A percentile compares a stretch with the other conserved stretches of the same genome.
Conservation (phyloP, 2,888 invertebrate species). For the Papilio elwesi region DNA sequence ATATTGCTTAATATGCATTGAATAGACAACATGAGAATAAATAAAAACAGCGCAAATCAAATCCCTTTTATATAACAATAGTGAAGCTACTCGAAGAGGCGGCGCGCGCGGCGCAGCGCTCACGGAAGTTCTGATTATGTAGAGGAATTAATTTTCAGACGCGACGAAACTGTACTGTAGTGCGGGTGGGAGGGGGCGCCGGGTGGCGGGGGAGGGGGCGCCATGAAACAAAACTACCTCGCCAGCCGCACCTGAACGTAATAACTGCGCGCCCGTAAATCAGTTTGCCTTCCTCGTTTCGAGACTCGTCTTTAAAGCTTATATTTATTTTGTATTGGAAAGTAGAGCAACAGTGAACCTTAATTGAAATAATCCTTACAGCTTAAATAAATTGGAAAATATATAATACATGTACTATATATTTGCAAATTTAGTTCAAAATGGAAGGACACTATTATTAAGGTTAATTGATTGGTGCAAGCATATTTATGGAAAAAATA, state of each 20-base stretch:
- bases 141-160: constrained; percentile 84
- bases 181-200: constrained; percentile 51
- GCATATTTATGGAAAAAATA: no score
- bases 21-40: no score
- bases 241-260: constrained; percentile 75
- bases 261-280: constrained; percentile 68
- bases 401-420: neutral
- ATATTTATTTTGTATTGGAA: constrained; percentile 47
- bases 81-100: constrained; percentile 66
- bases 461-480: no score
- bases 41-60: constrained; percentile 23
- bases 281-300: constrained; percentile 58
- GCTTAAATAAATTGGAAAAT: constrained; percentile 2
- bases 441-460: no score
- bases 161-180: constrained; percentile 79
- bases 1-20: no score
- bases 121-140: constrained; percentile 83
- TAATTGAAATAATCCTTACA: constrained; percentile 27
- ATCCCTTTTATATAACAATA: constrained; percentile 41
- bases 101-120: constrained; percentile 53
- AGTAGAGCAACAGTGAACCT: constrained; percentile 31
- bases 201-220: constrained; percentile 48
- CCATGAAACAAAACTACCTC: constrained; percentile 74
- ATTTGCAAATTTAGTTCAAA: neutral
- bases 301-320: constrained; percentile 47